Evolutionary conservation across 2,113 vertebrate genomes (phyloP), one percentile per base, ranked within the genome.

Genomic region (Calypte anna): DNA sequence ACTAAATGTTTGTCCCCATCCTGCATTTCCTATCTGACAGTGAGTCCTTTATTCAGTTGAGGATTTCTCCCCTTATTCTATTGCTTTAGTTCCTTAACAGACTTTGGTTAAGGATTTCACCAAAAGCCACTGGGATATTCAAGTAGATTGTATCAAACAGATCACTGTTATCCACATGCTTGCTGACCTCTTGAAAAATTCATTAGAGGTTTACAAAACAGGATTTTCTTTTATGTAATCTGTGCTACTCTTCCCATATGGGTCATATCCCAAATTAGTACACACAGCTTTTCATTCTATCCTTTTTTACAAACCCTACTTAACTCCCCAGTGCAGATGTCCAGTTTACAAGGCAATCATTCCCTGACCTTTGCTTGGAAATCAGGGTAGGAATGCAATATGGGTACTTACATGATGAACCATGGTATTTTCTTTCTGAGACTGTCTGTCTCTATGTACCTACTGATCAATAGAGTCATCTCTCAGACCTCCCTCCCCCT

Each of bases 171-270:
- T 25, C 62, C 78, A 28, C 36, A 14, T 30, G 44, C 44, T 70
- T 91, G 38, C 69, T 87, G 57, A 72, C 57, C 53, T 24, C 78
- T 88, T 64, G 58, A 82, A 91, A 88, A 94, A 95, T 59, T 85
- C 82, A 91, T 93, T 82, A 93, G 58, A 44, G 19, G 17, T 79
- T 87, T 90, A 76, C 50, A 50, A 91, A 93, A 79, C 8, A 59
- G 82, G 79, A 93, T 90, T 94, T 76, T 85, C 78, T 80, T 82
- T 85, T 57, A 68, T 2, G 2, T 91, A 94, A 95, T 90, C 84
- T 54, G 51, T 58, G 77, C 68, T 81, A 11, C 43, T 67, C 44
- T 91, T 90, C 88, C 44, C 63, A 93, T 73, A 86, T 64, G 72
- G 79, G 82, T 90, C 68, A 54, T 73, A 90, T 13, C 40, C 40